phyloP scores from a whole-genome alignment of 1,140 invertebrate genomes.

The Agrypnia vestita region DNA sequence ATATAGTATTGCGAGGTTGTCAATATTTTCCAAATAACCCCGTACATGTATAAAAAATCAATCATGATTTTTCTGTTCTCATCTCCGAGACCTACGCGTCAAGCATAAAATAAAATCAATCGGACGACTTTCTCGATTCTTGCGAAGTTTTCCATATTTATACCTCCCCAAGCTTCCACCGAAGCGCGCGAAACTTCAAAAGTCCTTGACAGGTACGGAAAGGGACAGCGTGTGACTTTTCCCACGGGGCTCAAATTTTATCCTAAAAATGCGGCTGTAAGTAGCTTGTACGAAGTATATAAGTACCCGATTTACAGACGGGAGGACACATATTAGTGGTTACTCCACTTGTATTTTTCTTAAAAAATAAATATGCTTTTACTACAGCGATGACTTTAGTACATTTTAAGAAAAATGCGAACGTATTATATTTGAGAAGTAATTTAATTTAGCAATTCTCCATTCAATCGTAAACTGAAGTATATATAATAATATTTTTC shows the following conservation, averaged over 20 bases:
- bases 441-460: too few relatives aligned
- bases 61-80: neutral
- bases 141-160: neutral
- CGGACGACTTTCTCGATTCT: neutral
- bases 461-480: too few relatives aligned
- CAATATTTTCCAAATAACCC: too few relatives aligned
- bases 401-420: too few relatives aligned
- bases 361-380: too few relatives aligned
- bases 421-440: too few relatives aligned
- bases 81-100: neutral
- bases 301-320: neutral
- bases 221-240: slow-evolving; percentile 8
- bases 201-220: slow-evolving; percentile 4
- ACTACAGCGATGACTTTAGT: too few relatives aligned
- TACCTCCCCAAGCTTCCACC: neutral
- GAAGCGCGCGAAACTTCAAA: neutral
- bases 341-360: too few relatives aligned
- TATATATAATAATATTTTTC: too few relatives aligned
- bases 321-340: neutral
- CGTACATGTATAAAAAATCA: too few relatives aligned
- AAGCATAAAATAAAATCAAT: neutral
- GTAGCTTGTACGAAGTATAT: neutral
- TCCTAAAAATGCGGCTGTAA: too few relatives aligned
- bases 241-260: slow-evolving; percentile 35
- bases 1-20: too few relatives aligned